A percentile compares a stretch with the other conserved stretches of the same genome.
Conservation (phyloP, 2,797 vertebrate species). For the Clarias fuscus region DNA sequence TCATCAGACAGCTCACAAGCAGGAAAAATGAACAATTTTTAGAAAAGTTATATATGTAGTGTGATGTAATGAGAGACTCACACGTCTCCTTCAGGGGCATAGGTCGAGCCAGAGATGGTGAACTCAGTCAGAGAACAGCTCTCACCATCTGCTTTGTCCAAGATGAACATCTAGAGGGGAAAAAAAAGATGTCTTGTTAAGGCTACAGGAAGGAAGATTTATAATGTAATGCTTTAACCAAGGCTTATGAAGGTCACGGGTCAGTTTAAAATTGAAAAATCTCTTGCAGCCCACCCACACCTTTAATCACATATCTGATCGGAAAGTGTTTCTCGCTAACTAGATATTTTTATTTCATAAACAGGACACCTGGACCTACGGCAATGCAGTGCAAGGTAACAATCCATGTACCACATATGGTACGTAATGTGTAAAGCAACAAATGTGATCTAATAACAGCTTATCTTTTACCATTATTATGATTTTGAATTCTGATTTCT, state of each 20-base stretch:
- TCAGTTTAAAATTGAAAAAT: too few species aligned
- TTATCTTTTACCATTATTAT: too few species aligned
- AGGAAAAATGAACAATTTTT: neutral
- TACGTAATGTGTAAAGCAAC: too few species aligned
- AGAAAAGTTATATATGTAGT: neutral
- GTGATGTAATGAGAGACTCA: constrained; percentile 74
- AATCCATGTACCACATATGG: too few species aligned
- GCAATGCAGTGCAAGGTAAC: too few species aligned
- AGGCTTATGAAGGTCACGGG: neutral
- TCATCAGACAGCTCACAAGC: neutral
- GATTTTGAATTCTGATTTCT: too few species aligned
- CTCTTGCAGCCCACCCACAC: too few species aligned
- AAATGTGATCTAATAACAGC: too few species aligned
- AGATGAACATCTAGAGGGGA: constrained; percentile 85
- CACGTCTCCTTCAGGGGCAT: constrained; percentile 95
- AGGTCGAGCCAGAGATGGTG: constrained; percentile 95
- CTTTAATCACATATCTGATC: too few species aligned
- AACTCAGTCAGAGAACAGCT: constrained; percentile 91
- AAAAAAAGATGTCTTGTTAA: neutral
- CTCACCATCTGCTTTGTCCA: constrained; percentile 87
- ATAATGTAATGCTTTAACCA: neutral
- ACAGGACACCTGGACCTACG: too few species aligned
- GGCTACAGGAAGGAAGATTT: neutral
- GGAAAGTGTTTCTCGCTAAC: too few species aligned
- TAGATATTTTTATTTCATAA: too few species aligned